These are phyloP conservation scores for Drosophila miranda DNA, from an alignment of 1,140 invertebrate species.

Conservation along the genomic window DNA sequence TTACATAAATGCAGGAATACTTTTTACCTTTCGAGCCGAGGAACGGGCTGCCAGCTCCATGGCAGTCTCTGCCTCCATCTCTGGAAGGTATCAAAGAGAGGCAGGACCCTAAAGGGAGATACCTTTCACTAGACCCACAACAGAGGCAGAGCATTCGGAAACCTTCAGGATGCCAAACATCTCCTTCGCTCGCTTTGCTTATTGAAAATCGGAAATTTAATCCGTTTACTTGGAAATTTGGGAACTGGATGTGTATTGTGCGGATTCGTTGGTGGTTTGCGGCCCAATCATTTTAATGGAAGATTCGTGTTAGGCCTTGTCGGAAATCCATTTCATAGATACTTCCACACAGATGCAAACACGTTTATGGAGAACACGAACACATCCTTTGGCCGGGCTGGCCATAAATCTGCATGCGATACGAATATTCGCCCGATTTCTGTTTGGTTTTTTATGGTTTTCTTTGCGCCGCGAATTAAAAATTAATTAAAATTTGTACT, in stretches of 20 bases:
- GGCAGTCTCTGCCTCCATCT: too few relatives aligned
- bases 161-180: not conserved
- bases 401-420: constrained; percentile 10
- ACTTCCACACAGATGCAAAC: not conserved
- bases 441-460: constrained; percentile 22
- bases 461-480: constrained; percentile 23
- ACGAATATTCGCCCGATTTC: not conserved
- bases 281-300: constrained; percentile 74
- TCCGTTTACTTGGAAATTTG: constrained; percentile 67
- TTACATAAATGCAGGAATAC: not conserved
- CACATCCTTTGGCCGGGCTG: constrained; percentile 7
- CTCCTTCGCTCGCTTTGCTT: constrained; percentile 11
- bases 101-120: too few relatives aligned
- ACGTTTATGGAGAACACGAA: not conserved
- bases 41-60: too few relatives aligned
- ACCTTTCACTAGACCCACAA: too few relatives aligned
- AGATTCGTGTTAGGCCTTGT: constrained; percentile 68
- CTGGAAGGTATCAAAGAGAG: not conserved
- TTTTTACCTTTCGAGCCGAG: too few relatives aligned
- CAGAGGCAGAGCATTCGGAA: constrained; percentile 11
- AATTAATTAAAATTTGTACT: constrained; percentile 37
- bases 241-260: constrained; percentile 46
- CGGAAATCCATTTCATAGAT: constrained; percentile 41
- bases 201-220: constrained; percentile 58
- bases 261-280: constrained; percentile 64